Evolutionary conservation across 2,797 vertebrate genomes (phyloP).

Genomic region (Sarcophilus harrisii): DNA sequence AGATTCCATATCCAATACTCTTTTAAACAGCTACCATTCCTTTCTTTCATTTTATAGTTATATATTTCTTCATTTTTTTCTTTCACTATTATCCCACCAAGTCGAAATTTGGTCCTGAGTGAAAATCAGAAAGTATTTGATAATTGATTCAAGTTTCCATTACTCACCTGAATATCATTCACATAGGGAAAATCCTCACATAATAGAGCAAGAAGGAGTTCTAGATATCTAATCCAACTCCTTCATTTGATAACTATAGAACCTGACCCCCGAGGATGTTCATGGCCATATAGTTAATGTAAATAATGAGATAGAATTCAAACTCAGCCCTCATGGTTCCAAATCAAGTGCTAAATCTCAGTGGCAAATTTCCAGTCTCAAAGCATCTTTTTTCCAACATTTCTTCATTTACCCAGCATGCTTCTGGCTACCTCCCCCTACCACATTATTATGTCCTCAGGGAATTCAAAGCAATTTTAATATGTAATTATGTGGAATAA

Average conservation of each 20-base stretch:
- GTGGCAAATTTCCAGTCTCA: slow-evolving; percentile 30
- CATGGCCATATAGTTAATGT: not conserved
- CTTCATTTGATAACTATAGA: not conserved
- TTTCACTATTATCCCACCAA: not conserved
- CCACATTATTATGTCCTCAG: not conserved
- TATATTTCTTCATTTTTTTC: not conserved
- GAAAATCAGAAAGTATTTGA: not conserved
- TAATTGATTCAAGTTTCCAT: not conserved
- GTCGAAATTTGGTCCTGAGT: not conserved
- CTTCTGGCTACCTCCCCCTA: not conserved
- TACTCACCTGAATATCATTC: not conserved
- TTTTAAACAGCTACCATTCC: not conserved
- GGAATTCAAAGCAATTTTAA: slow-evolving; percentile 47
- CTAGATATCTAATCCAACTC: not conserved
- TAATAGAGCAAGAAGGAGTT: not conserved
- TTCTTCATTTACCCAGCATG: not conserved
- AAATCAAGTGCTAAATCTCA: not conserved
- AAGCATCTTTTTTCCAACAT: slow-evolving; percentile 3
- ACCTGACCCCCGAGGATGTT: not conserved
- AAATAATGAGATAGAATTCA: not conserved
- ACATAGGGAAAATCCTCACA: not conserved
- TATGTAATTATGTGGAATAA: slow-evolving; percentile 28
- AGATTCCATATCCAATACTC: not conserved
- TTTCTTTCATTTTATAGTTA: not conserved
- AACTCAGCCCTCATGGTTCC: not conserved